Evolutionary conservation across 2,113 vertebrate genomes (phyloP).

Genomic region (Spilogale gracilis): DNA sequence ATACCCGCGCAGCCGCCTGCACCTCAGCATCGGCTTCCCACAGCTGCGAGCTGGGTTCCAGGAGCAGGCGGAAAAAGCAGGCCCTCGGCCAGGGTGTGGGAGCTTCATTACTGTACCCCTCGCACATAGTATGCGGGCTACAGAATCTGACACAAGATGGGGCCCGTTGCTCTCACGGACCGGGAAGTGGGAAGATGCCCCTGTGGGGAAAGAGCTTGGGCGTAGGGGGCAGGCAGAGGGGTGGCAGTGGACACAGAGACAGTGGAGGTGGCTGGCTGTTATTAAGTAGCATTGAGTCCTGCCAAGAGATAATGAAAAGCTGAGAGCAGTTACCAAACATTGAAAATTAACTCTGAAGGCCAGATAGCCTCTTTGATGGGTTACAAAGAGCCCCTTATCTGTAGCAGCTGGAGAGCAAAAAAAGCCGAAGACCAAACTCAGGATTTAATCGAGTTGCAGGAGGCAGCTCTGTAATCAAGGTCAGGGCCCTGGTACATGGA

Average conservation of each 20-base stretch:
- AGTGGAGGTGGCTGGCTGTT: background rate
- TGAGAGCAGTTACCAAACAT: conserved; percentile 55
- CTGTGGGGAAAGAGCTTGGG: background rate
- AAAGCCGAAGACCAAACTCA: conserved; percentile 1
- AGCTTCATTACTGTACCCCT: background rate
- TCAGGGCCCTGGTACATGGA: background rate
- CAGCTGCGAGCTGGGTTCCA: background rate
- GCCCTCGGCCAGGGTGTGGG: background rate
- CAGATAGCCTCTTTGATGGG: conserved; percentile 31
- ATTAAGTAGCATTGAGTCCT: conserved; percentile 43
- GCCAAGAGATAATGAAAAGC: conserved; percentile 69
- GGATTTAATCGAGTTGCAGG: background rate
- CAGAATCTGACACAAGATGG: background rate
- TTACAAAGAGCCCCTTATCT: conserved; percentile 63
- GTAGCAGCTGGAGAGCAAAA: conserved; percentile 1
- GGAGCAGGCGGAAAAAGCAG: background rate
- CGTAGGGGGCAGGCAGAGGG: background rate
- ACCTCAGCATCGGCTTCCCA: background rate
- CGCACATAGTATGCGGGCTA: background rate
- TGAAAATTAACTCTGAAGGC: conserved; percentile 63
- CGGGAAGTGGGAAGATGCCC: background rate
- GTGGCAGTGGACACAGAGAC: background rate
- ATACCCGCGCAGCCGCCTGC: background rate
- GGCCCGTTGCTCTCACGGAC: background rate
- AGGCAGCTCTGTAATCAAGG: background rate